Conservation (phyloP, 2,888 invertebrate species). For the Creontiades dilutus region DNA sequence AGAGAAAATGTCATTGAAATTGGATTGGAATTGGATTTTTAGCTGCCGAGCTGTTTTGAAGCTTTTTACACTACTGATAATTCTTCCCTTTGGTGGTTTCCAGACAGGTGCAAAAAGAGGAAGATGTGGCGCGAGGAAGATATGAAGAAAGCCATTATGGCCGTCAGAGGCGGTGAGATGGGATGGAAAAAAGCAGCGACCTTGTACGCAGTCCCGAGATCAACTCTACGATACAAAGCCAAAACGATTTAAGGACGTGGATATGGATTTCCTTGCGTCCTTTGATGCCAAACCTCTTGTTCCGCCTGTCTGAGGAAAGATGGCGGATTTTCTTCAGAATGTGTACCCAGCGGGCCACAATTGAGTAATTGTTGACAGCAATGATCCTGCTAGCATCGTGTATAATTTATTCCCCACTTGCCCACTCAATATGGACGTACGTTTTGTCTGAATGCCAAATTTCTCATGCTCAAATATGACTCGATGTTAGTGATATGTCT, state of each 20-base stretch:
- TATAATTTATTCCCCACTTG: too few relatives aligned
- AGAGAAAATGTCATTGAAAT: too few relatives aligned
- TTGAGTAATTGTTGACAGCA: neutral
- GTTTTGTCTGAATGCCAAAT: too few relatives aligned
- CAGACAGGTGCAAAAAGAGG: neutral
- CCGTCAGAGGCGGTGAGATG: neutral
- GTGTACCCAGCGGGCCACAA: neutral
- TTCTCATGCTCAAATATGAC: too few relatives aligned
- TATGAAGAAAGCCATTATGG: constrained; percentile 22
- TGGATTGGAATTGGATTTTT: too few relatives aligned
- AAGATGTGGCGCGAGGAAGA: constrained; percentile 32
- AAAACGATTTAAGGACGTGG: neutral
- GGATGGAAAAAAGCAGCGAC: constrained; percentile 8
- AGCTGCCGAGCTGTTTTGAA: too few relatives aligned
- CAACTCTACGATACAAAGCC: neutral
- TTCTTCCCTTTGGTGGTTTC: neutral
- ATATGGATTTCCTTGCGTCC: neutral
- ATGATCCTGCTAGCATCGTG: neutral
- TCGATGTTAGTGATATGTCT: too few relatives aligned
- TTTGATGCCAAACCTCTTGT: neutral
- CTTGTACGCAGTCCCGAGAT: neutral
- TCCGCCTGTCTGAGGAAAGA: neutral
- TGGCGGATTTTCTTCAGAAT: neutral
- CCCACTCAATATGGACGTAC: too few relatives aligned
- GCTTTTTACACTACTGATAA: neutral